Conservation (phyloP, 2,888 invertebrate genomes). For the Alloscopus bannaensis region DNA sequence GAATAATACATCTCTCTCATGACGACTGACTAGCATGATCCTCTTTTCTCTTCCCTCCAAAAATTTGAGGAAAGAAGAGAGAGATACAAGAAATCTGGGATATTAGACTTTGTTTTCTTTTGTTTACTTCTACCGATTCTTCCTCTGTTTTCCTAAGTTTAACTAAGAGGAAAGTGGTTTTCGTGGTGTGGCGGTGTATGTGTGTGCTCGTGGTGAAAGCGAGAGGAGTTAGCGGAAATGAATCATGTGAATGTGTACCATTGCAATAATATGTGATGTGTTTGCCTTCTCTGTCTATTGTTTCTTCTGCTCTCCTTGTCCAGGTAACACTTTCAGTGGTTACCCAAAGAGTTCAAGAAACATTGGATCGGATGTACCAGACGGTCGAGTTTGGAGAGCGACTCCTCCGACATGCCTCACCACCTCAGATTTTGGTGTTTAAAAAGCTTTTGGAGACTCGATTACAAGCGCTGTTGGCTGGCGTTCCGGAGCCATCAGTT, state of each 20-base stretch:
- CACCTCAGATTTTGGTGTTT: conserved; percentile 93
- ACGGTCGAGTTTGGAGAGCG: conserved; percentile 96
- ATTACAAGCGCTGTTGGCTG: conserved; percentile 87
- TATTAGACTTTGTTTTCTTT: background rate
- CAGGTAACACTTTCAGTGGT: conserved; percentile 85
- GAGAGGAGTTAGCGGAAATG: too few species aligned
- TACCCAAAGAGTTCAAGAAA: conserved; percentile 94
- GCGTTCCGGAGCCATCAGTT: conserved; percentile 83
- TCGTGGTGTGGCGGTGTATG: too few species aligned
- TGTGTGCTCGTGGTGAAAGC: too few species aligned
- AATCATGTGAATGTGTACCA: too few species aligned
- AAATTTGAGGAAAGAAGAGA: too few species aligned
- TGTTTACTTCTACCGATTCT: too few species aligned
- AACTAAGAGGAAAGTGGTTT: too few species aligned
- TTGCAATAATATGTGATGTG: conserved; percentile 1
- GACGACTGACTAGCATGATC: too few species aligned
- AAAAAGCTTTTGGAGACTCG: conserved; percentile 95
- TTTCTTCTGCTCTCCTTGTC: conserved; percentile 14
- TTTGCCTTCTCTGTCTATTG: background rate
- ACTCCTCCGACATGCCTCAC: conserved; percentile 90
- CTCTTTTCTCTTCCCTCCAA: too few species aligned
- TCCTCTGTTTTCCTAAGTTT: too few species aligned
- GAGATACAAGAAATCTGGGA: too few species aligned
- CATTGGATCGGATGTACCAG: conserved; percentile 91
- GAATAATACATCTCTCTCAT: too few species aligned